Conservation (phyloP, 2,888 invertebrate species). For the Rambutsinella grinnellia region DNA sequence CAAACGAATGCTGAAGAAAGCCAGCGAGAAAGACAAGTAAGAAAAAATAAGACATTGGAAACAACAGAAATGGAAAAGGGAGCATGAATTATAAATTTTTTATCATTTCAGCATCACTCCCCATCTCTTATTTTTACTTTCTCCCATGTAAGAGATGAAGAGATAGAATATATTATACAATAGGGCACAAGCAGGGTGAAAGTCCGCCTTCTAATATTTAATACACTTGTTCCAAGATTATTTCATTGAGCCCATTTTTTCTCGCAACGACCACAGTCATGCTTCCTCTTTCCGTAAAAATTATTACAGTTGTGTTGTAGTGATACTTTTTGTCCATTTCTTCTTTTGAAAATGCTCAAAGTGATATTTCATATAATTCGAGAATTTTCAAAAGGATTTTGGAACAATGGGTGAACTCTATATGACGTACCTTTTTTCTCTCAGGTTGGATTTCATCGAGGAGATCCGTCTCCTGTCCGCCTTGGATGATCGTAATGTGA, state of each 20-base stretch:
- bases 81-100: constrained; percentile 49
- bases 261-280: no score
- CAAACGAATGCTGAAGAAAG: constrained; percentile 85
- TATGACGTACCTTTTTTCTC: constrained; percentile 64
- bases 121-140: background rate
- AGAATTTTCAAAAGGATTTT: constrained; percentile 24
- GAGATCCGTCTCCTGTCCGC: constrained; percentile 88
- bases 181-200: constrained; percentile 29
- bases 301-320: constrained; percentile 1
- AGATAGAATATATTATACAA: constrained; percentile 9
- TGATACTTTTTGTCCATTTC: background rate
- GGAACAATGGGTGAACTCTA: constrained; percentile 34
- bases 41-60: no score
- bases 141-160: background rate
- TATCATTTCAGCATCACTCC: constrained; percentile 49
- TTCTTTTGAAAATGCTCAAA: background rate
- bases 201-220: constrained; percentile 31
- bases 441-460: constrained; percentile 85
- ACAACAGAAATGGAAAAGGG: constrained; percentile 53
- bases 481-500: constrained; percentile 86
- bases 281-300: constrained; percentile 5
- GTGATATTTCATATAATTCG: no score
- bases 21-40: constrained; percentile 85
- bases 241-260: no score
- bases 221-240: constrained; percentile 36